Evolutionary conservation across 2,797 vertebrate genomes (phyloP).

Genomic region (Epinephelus awoara): DNA sequence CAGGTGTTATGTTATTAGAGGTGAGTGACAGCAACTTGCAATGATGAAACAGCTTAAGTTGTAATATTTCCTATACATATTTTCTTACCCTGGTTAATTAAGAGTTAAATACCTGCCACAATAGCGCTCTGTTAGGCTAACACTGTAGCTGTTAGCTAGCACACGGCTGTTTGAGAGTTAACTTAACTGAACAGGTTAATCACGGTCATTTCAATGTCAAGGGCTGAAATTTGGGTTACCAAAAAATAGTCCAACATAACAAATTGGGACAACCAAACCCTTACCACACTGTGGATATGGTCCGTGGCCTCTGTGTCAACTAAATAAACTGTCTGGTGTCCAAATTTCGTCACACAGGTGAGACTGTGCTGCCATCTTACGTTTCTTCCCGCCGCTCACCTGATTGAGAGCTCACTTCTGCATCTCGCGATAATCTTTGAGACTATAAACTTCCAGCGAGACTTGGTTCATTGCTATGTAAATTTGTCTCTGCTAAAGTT

Average conservation of each 20-base stretch:
- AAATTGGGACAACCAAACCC: not conserved
- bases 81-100: not conserved
- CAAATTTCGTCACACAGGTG: not conserved
- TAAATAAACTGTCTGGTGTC: not conserved
- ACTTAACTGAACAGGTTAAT: not conserved
- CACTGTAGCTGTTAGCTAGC: not conserved
- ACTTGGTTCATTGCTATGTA: not conserved
- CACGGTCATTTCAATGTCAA: not conserved
- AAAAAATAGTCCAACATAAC: not conserved
- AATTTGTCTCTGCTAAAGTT: not conserved
- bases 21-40: not conserved
- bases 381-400: slow-evolving; percentile 8
- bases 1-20: not conserved
- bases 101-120: not conserved
- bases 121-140: not conserved
- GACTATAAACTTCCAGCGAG: not conserved
- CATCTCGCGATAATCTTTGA: slow-evolving; percentile 25
- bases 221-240: not conserved
- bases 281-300: not conserved
- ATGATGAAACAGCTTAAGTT: not conserved
- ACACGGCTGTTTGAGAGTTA: not conserved
- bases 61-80: not conserved
- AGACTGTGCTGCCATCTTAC: slow-evolving; percentile 65
- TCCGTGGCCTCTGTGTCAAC: rapidly evolving
- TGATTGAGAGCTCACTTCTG: not conserved